Conservation (phyloP, 2,797 vertebrate species). For the Vireo griseus region DNA sequence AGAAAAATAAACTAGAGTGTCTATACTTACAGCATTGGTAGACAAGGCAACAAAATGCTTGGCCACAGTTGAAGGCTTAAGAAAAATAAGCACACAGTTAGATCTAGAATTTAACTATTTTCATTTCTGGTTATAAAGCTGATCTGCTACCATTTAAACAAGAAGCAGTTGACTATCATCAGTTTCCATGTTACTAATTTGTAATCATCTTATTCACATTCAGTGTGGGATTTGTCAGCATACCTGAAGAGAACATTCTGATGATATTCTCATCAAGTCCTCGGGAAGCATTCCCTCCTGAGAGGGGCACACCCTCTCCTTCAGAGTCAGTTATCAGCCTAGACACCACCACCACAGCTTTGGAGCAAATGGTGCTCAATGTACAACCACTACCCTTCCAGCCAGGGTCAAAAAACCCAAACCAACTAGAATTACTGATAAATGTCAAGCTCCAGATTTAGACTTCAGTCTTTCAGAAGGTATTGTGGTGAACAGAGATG, state of each 20-base stretch:
- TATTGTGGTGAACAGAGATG: not conserved
- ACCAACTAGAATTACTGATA: not conserved
- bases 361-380: not conserved
- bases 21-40: slow-evolving; percentile 89
- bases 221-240: not conserved
- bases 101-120: not conserved
- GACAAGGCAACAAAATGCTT: slow-evolving; percentile 97
- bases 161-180: not conserved
- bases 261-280: not conserved
- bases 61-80: slow-evolving; percentile 82
- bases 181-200: not conserved
- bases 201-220: not conserved
- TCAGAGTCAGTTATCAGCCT: not conserved
- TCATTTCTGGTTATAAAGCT: not conserved
- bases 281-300: not conserved
- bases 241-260: not conserved
- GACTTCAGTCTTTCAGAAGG: not conserved
- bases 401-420: not conserved
- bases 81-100: not conserved
- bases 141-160: not conserved
- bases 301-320: not conserved
- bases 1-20: not conserved
- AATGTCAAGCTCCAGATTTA: not conserved
- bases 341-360: not conserved
- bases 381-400: too few species aligned